Evolutionary conservation across 2,113 vertebrate genomes (phyloP), one percentile per base, ranked within the genome.

Genomic region (Holacanthus passer): DNA sequence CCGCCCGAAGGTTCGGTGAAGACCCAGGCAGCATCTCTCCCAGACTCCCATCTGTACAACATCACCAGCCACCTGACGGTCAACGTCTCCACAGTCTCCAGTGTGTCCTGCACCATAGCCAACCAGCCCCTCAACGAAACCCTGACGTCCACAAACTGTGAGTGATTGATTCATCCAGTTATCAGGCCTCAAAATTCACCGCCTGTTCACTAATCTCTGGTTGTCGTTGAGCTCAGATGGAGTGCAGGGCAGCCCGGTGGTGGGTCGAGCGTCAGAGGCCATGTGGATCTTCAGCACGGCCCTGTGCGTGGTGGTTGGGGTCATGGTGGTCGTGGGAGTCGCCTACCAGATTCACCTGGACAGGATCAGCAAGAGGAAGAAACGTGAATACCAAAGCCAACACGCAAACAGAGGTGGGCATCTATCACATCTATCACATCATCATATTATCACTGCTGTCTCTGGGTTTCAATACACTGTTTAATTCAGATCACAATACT

Each of bases 261-360:
- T 22, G 22, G 48, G 19, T 0, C 84, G 91, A 29, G 90, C 89
- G 0, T 90, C 87, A 0, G 75, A 90, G 19, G 69, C 65, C 74
- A 64, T 94, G 84, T 95, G 94, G 94, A 77, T 94, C 8, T 93
- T 94, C 89, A 92, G 91, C 85, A 88, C 89, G 0, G 89, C 0
- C 5, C 89, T 95, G 10, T 92, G 87, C 27, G 89, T 87, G 67
- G 77, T 86, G 56, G 91, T 95, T 1, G 90, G 80, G 1, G 5
- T 85, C 43, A 59, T 94, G 93, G 94, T 95, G 74, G 9, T 69
- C 0, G 60, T 19, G 0, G 91, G 69, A 1, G 39, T 95, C 45
- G 27, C 0, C 5, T 94, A 93, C 43, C 95, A 95, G 87, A 90
- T 92, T 24, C 91, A 91, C 64, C 77, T 90, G 91, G 94, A 95